Evolutionary conservation across 2,797 vertebrate species (phyloP).

Genomic region (Allobates femoralis): DNA sequence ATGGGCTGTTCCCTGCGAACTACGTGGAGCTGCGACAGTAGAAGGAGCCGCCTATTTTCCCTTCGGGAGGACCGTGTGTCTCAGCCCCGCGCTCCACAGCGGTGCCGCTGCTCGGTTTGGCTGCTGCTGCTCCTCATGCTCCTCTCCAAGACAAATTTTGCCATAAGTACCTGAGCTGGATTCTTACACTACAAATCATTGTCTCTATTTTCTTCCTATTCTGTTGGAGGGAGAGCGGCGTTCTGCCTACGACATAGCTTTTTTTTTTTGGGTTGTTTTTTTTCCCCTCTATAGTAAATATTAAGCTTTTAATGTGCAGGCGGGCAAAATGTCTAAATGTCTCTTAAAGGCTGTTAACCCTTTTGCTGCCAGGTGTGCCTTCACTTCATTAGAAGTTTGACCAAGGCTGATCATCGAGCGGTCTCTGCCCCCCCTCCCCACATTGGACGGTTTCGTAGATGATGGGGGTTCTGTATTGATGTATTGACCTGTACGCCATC

Average conservation of each 20-base stretch:
- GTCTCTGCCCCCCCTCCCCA: neutral
- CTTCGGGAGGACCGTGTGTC: neutral
- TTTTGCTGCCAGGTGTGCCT: conserved; percentile 46
- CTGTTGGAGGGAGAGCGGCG: conserved; percentile 61
- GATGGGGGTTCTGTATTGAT: neutral
- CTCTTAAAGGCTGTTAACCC: conserved; percentile 63
- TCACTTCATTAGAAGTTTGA: conserved; percentile 34
- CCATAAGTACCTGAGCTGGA: conserved; percentile 61
- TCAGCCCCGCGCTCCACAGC: neutral
- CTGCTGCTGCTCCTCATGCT: neutral
- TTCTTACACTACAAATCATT: conserved; percentile 69
- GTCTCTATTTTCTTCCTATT: conserved; percentile 62
- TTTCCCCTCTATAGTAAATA: conserved; percentile 23
- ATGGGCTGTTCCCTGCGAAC: conserved; percentile 95
- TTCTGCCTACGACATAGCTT: conserved; percentile 70
- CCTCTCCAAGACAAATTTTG: conserved; percentile 45
- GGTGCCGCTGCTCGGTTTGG: neutral
- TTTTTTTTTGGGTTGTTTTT: no score
- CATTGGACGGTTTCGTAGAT: neutral
- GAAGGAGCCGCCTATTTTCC: conserved; percentile 65
- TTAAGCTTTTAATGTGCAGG: conserved; percentile 67
- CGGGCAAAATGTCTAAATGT: conserved; percentile 74
- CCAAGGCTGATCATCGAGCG: conserved; percentile 2
- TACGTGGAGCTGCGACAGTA: conserved; percentile 93
- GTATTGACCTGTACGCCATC: neutral